Base-by-base conservation (phyloP, 2,797 vertebrate species). In the Crypturellus tataupa region DNA sequence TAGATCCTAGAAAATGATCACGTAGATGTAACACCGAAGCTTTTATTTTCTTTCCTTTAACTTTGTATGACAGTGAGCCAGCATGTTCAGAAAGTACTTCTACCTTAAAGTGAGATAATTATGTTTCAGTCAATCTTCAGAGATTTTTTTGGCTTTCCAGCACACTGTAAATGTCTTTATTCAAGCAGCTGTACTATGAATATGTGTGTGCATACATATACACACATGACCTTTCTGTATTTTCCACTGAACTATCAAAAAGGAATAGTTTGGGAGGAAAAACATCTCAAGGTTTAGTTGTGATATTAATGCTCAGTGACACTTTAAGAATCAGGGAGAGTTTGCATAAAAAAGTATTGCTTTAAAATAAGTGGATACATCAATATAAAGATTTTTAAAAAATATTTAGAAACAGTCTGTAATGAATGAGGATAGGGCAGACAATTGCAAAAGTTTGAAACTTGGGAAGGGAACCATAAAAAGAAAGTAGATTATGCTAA, bases 231-330 rank as follows among this genome's bases (percentile, higher is more conserved):
- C 18, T 71, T 85, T 76, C 63, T 27, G 59, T 5, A 59, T 67
- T 46, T 14, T 25, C 17, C 0, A 0, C 13, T 19, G 35, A 1
- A 24, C 25, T 89, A 31, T 37, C 29, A 47, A 44, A 81, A 90
- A 75, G 21, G 3, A 56, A 27, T 24, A 37, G 21, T 49, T 80
- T 55, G 47, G 12, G 14, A 55, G 17, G 27, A 78, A 70, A 65
- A 85, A 39, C 85, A 33, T 49, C 6, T 53, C 40, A 18, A 23
- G 9, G 53, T 21, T 78, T 4, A 1, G 7, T 24, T 76, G 8
- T 18, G 51, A 6, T 29, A 65, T 19, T 62, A 20, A 59, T 31
- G 27, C 5, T 27, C 40, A 58, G 2, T 39, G 13, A 33, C 7
- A 67, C 80, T 25, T 62, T 63, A 67, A 35, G 80, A 63, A 59